These are phyloP conservation scores for Mactromeris polynyma DNA, from an alignment of 2,888 invertebrate species.

Conservation along the genomic window DNA sequence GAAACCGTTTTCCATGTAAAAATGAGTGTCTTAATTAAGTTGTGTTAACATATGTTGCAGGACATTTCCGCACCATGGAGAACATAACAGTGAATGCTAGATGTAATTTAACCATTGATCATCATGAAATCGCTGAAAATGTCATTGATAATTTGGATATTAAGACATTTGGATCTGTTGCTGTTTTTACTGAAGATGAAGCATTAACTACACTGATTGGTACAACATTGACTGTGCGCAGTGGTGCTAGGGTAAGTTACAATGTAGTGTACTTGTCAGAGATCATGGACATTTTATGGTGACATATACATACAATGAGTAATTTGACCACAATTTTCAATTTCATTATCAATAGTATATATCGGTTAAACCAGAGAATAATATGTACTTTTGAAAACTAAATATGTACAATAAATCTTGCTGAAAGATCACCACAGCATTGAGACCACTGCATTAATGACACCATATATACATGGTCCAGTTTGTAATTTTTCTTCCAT, in stretches of 20 bases:
- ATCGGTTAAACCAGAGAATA: neutral
- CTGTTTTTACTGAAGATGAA: conserved; percentile 71
- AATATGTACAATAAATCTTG: too few species aligned
- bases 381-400: too few species aligned
- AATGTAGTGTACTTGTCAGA: neutral
- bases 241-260: conserved; percentile 76
- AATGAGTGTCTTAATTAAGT: neutral
- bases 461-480: too few species aligned
- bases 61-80: conserved; percentile 70
- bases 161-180: conserved; percentile 78
- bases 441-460: too few species aligned
- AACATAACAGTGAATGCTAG: conserved; percentile 76
- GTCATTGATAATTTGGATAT: conserved; percentile 76
- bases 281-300: neutral
- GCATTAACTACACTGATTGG: conserved; percentile 76
- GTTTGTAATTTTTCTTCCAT: too few species aligned
- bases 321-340: neutral
- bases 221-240: conserved; percentile 75
- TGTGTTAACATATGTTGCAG: conserved; percentile 47
- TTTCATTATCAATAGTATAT: neutral
- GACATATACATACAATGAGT: neutral
- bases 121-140: conserved; percentile 65
- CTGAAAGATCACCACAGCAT: too few species aligned
- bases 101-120: conserved; percentile 75
- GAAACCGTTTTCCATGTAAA: too few species aligned